These are phyloP conservation scores for Xenopus laevis DNA, from an alignment of 2,113 vertebrate species.

Conservation along the genomic window DNA sequence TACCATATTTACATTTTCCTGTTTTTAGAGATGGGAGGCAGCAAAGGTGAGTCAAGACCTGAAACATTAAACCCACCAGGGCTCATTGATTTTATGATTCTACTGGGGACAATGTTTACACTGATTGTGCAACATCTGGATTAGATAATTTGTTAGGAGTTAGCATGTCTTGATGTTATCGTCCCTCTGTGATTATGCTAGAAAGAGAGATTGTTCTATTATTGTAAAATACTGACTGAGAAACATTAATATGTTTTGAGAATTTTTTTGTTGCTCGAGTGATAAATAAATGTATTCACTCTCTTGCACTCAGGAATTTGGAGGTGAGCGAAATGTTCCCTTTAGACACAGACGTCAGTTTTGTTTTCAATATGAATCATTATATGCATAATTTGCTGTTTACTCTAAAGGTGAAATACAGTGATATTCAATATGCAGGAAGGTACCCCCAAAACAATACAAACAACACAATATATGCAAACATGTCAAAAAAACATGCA, in stretches of 20 bases:
- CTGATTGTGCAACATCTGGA: constrained; percentile 89
- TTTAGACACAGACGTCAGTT: no score
- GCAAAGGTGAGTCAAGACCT: constrained; percentile 73
- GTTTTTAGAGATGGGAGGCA: constrained; percentile 69
- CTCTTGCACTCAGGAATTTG: no score
- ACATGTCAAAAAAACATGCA: no score
- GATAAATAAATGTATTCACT: no score
- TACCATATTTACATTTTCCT: constrained; percentile 86
- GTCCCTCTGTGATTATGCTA: constrained; percentile 72
- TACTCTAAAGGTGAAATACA: no score
- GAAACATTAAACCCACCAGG: constrained; percentile 86
- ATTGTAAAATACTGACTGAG: constrained; percentile 14
- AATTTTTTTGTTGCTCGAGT: no score
- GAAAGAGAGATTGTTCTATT: constrained; percentile 32
- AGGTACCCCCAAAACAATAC: no score
- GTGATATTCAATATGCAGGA: no score
- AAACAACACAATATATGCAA: no score
- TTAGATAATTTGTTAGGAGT: constrained; percentile 98
- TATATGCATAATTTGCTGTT: no score
- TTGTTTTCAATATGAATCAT: no score
- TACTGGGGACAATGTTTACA: constrained; percentile 85
- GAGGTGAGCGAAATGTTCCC: no score
- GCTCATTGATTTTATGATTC: constrained; percentile 97
- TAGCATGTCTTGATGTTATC: constrained; percentile 82
- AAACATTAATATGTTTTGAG: background rate